Evolutionary conservation across 1,140 invertebrate genomes (phyloP), one percentile per base, ranked within the genome.

Genomic region (Drosophila watanabei): DNA sequence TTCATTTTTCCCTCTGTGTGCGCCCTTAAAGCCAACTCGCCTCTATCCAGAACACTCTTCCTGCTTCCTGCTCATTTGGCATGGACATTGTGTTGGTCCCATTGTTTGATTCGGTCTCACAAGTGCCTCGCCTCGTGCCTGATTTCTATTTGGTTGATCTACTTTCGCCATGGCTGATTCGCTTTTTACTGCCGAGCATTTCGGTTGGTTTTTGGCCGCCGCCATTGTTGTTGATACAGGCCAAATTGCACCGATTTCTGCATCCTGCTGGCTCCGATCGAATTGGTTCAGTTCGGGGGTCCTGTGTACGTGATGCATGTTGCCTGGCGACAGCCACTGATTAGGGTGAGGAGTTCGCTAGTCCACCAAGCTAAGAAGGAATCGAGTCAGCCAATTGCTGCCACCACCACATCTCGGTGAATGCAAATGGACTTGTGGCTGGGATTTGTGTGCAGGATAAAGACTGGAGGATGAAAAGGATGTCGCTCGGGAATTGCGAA

Each of bases 201-300:
- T 66, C 20, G 79, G 45, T 76, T 86, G 75, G 71, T 80, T 79
- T 84, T 79, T 62, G 73, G 71, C 49, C 57, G 32, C 72, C 41
- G 41, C 45, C 46, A 73, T 79, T 80, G 77, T 80, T 80, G 76
- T 79, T 72, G 76, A 72, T 85, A 60, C 69, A 79, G 68, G 81
- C 72, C 86, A 85, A 88, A 88, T 82, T 90, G 86, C 81, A 88
- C 61, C 75, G 70, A 73, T 68, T 52, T 52, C 51, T 52, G 30
- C 51, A 52, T 88, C 68, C 52, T 70, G 61, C 56, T 28, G 63
- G 65, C 64, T 79, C 33, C 64, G 20, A 57, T 39, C 35, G 54
- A 35, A 56, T 56, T 18, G 52, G 32, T 35, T 56, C 51, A 11
- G 51, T 18, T 14, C n/a, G 30, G 33, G 37, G 32, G 18, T 71